Evolutionary conservation across 2,113 vertebrate genomes (phyloP).

Genomic region (Malurus elegans): DNA sequence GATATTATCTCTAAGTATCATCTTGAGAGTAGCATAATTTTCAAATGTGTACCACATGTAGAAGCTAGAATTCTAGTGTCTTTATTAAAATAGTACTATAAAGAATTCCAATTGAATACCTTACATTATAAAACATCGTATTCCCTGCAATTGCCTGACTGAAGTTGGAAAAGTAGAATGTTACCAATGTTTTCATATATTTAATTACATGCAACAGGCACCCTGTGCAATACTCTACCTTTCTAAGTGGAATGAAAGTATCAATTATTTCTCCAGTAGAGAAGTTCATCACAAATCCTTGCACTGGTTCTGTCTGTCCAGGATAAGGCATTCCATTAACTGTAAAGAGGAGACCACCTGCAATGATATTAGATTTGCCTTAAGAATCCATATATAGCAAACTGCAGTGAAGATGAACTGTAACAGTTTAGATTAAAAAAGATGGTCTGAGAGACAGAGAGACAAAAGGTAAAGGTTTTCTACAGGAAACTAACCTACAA

Average conservation of each 20-base stretch:
- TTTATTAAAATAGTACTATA: neutral
- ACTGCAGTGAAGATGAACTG: neutral
- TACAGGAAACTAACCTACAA: neutral
- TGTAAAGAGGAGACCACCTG: constrained; percentile 88
- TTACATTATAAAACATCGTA: neutral
- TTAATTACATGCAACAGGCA: neutral
- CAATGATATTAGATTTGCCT: constrained; percentile 29
- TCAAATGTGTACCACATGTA: neutral
- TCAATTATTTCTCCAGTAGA: constrained; percentile 88
- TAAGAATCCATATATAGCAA: neutral
- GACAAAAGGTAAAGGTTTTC: neutral
- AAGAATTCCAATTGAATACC: neutral
- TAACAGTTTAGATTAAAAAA: neutral
- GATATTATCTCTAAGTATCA: neutral
- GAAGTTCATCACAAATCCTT: constrained; percentile 92
- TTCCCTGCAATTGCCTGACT: neutral
- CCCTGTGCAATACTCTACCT: constrained; percentile 74
- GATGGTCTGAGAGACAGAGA: neutral
- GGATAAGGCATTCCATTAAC: constrained; percentile 86
- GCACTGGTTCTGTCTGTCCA: constrained; percentile 72
- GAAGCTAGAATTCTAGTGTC: neutral
- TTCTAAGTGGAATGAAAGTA: constrained; percentile 83
- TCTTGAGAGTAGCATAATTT: neutral
- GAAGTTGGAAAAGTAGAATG: neutral
- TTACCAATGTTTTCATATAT: neutral